Evolutionary conservation across 2,797 vertebrate species (phyloP), one percentile per base, ranked within the genome.

Genomic region (Phataginus tricuspis): DNA sequence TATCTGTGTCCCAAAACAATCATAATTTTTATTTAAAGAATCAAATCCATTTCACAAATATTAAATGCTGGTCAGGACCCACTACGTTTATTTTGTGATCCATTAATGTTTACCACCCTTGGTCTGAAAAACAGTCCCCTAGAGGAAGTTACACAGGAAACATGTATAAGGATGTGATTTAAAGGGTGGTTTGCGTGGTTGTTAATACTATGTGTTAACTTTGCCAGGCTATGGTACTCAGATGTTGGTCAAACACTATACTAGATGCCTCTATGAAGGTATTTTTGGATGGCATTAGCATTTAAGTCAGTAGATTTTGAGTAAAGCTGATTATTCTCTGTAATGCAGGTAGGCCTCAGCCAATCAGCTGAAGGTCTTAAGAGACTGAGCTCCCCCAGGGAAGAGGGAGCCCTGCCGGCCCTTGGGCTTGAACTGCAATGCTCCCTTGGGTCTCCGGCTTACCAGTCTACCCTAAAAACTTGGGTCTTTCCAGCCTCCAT

Each of bases 41-140:
- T 78, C 39, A 78, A 92, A 34, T 95, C 9, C 8, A 74, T 83
- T 89, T 95, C 63, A 64, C 72, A 57, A 77, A 59, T 64, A 85
- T 1, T 63, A 82, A 91, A 59, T 89, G 15, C 25, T n/a, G 27
- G 10, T 53, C 39, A 79, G 42, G 29, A 82, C 53, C 31, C n/a
- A 23, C 21, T 49, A 42, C 13, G 57, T 87, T 87, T 79, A 55
- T 84, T 29, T 68, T 80, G 59, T 88, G 42, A 63, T 63, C 42
- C 1, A 7, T 51, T 74, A 14, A 68, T 29, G 15, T 51, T 86
- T 27, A 25, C 14, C 4, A 68, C 4, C 11, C 16, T 15, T 23
- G 0, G 19, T 72, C 45, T 71, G 15, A 69, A 59, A 78, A 92
- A 25, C 71, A 37, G n/a, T 39, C 9, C 9, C 55, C 10, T 31